Conservation (phyloP, 2,797 vertebrate genomes). For the Myotis planiceps region DNA sequence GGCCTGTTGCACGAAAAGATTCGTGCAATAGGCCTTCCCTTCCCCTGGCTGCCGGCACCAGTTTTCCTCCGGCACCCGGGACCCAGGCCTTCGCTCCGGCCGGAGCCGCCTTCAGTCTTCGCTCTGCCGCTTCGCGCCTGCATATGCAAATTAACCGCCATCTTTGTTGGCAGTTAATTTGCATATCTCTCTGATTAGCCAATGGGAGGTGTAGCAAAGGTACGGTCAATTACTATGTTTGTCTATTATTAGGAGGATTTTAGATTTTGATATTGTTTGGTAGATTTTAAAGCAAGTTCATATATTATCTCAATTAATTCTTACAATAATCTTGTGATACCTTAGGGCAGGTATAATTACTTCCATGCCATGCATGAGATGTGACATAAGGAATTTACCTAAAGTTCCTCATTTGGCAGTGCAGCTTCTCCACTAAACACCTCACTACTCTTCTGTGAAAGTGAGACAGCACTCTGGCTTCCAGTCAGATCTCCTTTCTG, state of each 20-base stretch:
- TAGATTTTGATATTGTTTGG: background rate
- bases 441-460: background rate
- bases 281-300: conserved; percentile 8
- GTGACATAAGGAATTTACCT: background rate
- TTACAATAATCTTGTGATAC: background rate
- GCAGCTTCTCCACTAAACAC: background rate
- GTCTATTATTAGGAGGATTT: background rate
- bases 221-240: no score
- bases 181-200: no score
- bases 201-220: no score
- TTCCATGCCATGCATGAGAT: background rate
- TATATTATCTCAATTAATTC: conserved; percentile 19
- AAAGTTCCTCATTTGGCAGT: background rate
- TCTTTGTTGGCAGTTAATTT: no score
- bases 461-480: background rate
- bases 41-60: no score
- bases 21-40: no score
- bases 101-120: no score
- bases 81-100: no score
- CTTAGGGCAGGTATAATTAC: background rate
- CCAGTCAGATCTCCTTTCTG: background rate
- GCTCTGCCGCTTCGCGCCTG: no score
- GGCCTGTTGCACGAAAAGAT: no score
- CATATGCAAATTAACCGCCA: no score
- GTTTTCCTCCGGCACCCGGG: no score